Conservation (phyloP, 2,113 vertebrate species). For the Oreochromis aureus region DNA sequence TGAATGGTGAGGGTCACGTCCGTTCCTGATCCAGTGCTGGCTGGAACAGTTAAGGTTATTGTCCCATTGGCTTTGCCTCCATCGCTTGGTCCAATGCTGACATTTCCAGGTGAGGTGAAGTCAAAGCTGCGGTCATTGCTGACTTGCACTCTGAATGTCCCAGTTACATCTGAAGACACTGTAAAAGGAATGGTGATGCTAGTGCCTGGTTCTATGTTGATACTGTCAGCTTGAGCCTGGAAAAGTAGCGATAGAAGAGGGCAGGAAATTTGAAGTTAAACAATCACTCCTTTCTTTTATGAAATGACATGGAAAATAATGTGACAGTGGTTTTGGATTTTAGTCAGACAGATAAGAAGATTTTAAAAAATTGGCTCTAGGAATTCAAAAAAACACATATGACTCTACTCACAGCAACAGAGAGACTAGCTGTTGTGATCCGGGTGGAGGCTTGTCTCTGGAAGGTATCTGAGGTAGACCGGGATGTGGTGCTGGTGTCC, state of each 20-base stretch:
- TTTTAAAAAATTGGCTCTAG: not conserved
- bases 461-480: conserved; percentile 2
- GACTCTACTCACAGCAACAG: conserved; percentile 50
- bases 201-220: conserved; percentile 54
- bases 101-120: not conserved
- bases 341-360: not conserved
- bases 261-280: not conserved
- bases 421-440: conserved; percentile 53
- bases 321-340: not conserved
- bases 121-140: conserved; percentile 46
- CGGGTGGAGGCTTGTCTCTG: conserved; percentile 66
- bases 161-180: conserved; percentile 12
- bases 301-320: not conserved
- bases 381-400: not conserved
- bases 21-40: conserved; percentile 46
- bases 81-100: conserved; percentile 6
- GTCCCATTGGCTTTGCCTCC: conserved; percentile 42
- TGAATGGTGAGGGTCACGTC: conserved; percentile 64
- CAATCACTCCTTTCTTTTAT: not conserved
- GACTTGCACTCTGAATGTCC: conserved; percentile 31
- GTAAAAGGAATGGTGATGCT: conserved; percentile 42
- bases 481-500: not conserved
- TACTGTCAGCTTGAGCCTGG: conserved; percentile 36
- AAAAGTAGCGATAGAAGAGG: not conserved
- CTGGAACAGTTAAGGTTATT: conserved; percentile 33